Evolutionary conservation across 1,140 invertebrate genomes (phyloP).

Genomic region (Euwallacea similis): DNA sequence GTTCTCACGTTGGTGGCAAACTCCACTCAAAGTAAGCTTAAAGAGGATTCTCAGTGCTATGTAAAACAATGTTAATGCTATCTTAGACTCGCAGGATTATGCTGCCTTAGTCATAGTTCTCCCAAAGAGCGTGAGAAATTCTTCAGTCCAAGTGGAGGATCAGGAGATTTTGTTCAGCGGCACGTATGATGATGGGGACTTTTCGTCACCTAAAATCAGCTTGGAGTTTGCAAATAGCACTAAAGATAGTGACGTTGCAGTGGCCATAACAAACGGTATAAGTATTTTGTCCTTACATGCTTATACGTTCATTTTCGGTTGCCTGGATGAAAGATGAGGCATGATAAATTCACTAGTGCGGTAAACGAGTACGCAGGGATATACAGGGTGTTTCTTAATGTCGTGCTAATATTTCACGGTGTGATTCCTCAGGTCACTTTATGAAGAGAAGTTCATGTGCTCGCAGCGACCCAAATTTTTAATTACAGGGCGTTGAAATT

Average conservation of each 20-base stretch:
- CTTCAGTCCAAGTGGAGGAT: conserved; percentile 22
- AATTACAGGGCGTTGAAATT: too few relatives aligned
- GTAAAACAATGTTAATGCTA: background rate
- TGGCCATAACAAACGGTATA: conserved; percentile 26
- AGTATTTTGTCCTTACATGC: background rate
- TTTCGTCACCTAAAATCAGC: conserved; percentile 1
- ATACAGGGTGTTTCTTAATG: too few relatives aligned
- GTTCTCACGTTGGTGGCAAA: conserved; percentile 18
- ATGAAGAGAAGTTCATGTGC: too few relatives aligned
- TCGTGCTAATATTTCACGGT: too few relatives aligned
- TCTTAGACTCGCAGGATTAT: conserved; percentile 3
- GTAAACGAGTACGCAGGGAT: too few relatives aligned
- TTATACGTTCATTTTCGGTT: too few relatives aligned
- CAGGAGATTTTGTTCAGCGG: conserved; percentile 23
- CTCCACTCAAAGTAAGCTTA: conserved; percentile 19
- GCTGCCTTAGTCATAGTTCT: conserved; percentile 37
- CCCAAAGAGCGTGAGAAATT: conserved; percentile 17
- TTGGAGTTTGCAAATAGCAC: background rate
- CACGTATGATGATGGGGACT: conserved; percentile 14
- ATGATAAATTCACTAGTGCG: too few relatives aligned
- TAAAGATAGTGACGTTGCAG: conserved; percentile 11
- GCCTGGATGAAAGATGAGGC: too few relatives aligned
- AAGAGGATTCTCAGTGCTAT: background rate
- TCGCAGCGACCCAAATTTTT: too few relatives aligned
- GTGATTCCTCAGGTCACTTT: too few relatives aligned